Evolutionary conservation across 2,888 invertebrate genomes (phyloP).

Genomic region (Leptopilina drosophilae): DNA sequence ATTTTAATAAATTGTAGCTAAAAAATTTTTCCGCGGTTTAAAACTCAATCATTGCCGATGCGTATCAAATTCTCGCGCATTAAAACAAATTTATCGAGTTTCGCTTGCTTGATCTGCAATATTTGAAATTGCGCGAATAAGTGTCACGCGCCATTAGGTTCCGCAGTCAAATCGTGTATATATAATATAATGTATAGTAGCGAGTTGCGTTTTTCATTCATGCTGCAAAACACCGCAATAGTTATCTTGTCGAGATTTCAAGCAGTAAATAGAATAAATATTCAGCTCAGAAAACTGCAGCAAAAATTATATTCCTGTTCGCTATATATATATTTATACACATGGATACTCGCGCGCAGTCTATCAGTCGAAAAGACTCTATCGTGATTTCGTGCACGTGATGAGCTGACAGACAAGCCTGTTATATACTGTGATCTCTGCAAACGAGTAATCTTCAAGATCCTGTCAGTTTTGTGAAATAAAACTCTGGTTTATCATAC

Average conservation of each 20-base stretch:
- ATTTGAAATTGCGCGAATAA: conserved; percentile 29
- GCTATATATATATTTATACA: neutral
- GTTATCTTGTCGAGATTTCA: neutral
- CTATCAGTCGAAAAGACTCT: conserved; percentile 23
- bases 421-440: conserved; percentile 47
- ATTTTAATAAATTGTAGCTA: neutral
- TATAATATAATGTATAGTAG: neutral
- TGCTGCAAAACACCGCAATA: neutral
- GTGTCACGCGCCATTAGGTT: conserved; percentile 38
- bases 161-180: neutral
- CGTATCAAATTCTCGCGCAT: conserved; percentile 5
- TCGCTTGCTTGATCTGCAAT: neutral
- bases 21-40: neutral
- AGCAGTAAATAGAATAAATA: neutral
- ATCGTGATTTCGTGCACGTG: conserved; percentile 44
- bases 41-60: neutral
- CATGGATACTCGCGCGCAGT: neutral
- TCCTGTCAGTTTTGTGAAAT: conserved; percentile 59
- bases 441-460: conserved; percentile 53
- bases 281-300: neutral
- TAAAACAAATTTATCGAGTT: conserved; percentile 23
- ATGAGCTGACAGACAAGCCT: conserved; percentile 58
- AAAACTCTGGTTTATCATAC: conserved; percentile 42
- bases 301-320: conserved; percentile 5
- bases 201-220: conserved; percentile 23